Evolutionary conservation across 2,888 invertebrate species (phyloP).

Genomic region (Dascillus cervinus): DNA sequence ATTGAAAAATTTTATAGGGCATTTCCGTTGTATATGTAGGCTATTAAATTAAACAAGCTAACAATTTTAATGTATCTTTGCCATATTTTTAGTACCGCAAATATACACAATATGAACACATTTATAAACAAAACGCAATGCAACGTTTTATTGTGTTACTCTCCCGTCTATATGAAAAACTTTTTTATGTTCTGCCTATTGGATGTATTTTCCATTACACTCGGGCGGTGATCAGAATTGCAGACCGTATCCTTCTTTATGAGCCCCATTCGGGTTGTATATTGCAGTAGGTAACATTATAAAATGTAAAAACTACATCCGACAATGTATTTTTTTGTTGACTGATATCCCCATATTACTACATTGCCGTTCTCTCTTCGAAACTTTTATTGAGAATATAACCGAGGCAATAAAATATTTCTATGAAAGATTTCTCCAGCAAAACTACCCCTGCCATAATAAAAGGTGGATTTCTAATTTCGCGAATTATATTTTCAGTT

Average conservation of each 20-base stretch:
- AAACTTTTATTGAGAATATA: constrained; percentile 37
- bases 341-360: constrained; percentile 24
- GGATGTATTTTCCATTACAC: constrained; percentile 38
- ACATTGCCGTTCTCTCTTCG: too few relatives aligned
- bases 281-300: constrained; percentile 38
- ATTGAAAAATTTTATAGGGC: neutral
- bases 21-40: constrained; percentile 1
- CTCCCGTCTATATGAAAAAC: too few relatives aligned
- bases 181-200: constrained; percentile 40
- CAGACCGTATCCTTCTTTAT: constrained; percentile 37
- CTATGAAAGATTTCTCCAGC: constrained; percentile 30
- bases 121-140: constrained; percentile 27
- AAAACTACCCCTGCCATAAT: too few relatives aligned
- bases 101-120: constrained; percentile 1
- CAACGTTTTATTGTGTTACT: constrained; percentile 33
- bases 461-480: constrained; percentile 32
- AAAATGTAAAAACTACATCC: constrained; percentile 41
- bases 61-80: constrained; percentile 3
- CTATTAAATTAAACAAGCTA: constrained; percentile 2
- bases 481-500: constrained; percentile 25
- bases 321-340: constrained; percentile 36
- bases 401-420: constrained; percentile 34
- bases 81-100: neutral
- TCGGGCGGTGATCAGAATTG: constrained; percentile 39
- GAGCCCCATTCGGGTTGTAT: constrained; percentile 38